Conservation (phyloP, 1,140 invertebrate species). For the Harpegnathos saltator region DNA sequence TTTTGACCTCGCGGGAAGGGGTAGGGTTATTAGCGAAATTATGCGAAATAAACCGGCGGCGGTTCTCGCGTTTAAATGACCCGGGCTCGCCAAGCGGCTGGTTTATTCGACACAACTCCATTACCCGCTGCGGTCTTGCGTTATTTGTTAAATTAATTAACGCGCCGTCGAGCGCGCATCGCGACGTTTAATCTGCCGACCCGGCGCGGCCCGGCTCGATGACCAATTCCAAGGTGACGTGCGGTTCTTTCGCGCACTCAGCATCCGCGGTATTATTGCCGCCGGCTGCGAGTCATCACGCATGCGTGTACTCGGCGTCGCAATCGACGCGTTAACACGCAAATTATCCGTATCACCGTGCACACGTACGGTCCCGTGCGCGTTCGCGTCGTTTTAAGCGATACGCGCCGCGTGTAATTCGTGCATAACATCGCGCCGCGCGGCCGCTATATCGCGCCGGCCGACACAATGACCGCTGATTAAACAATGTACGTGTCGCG, state of each 20-base stretch:
- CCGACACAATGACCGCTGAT: constrained; percentile 53
- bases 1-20: neutral
- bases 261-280: constrained; percentile 4
- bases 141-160: constrained; percentile 61
- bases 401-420: constrained; percentile 48
- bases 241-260: neutral
- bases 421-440: constrained; percentile 10
- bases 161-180: constrained; percentile 20
- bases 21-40: constrained; percentile 61
- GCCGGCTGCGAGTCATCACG: neutral
- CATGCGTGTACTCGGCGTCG: neutral
- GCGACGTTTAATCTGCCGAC: constrained; percentile 25
- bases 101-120: constrained; percentile 48
- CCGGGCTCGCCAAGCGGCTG: neutral
- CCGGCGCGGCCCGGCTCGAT: constrained; percentile 8
- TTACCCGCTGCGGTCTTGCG: constrained; percentile 44
- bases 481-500: constrained; percentile 37
- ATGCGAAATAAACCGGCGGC: constrained; percentile 46
- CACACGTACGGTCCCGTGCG: constrained; percentile 12
- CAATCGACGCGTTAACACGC: too few species aligned
- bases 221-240: neutral
- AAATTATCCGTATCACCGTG: constrained; percentile 27
- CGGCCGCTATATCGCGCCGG: too few species aligned
- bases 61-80: constrained; percentile 47
- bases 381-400: constrained; percentile 47